phyloP scores from a whole-genome alignment of 2,113 vertebrate genomes.

The Phyllopteryx taeniolatus region DNA sequence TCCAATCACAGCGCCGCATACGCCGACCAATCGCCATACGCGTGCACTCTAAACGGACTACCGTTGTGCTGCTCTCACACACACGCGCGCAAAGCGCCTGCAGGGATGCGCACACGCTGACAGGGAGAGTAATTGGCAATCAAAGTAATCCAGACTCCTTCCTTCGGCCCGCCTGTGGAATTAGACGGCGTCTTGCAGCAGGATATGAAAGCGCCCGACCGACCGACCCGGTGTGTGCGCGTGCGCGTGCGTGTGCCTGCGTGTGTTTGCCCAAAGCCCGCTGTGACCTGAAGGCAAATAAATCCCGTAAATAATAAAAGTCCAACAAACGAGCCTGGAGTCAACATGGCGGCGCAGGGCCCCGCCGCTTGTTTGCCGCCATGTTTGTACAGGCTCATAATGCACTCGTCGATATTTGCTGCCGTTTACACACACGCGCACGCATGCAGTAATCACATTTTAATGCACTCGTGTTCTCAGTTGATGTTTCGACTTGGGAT shows the following conservation, averaged over 20 bases:
- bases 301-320: not conserved
- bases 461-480: not conserved
- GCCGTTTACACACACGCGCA: not conserved
- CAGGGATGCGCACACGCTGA: constrained; percentile 48
- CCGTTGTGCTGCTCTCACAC: constrained; percentile 10
- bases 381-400: not conserved
- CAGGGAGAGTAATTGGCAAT: constrained; percentile 65
- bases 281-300: not conserved
- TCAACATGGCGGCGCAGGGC: not conserved
- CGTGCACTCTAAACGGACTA: constrained; percentile 9
- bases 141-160: constrained; percentile 63
- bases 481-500: not conserved
- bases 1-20: too few relatives aligned
- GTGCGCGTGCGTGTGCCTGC: not conserved
- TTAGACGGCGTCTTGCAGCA: constrained; percentile 48
- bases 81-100: constrained; percentile 26
- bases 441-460: not conserved
- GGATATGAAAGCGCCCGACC: constrained; percentile 30
- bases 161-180: constrained; percentile 40
- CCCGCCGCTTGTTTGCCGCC: not conserved
- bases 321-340: not conserved
- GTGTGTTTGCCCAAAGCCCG: not conserved
- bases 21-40: not conserved
- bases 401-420: not conserved
- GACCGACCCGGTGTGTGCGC: constrained; percentile 2